Evolutionary conservation across 2,113 vertebrate species (phyloP).

Genomic region (Eolophus roseicapilla): DNA sequence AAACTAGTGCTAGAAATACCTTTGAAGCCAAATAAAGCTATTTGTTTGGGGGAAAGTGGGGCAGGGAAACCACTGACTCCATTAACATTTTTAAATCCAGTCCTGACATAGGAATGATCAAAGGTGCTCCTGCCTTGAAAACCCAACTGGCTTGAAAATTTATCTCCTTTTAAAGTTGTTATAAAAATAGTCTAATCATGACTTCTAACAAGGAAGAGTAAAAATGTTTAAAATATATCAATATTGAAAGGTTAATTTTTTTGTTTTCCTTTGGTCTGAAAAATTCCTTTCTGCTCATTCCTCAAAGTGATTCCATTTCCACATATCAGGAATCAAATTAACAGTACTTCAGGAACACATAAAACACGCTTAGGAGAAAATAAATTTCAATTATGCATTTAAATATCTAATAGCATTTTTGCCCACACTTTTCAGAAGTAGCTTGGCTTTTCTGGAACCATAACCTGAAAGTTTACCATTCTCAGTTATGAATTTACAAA

Average conservation of each 20-base stretch:
- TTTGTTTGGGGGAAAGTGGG: background rate
- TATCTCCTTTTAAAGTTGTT: background rate
- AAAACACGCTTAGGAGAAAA: background rate
- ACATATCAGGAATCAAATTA: background rate
- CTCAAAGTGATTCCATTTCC: background rate
- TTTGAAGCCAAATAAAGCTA: conserved; percentile 19
- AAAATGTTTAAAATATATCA: background rate
- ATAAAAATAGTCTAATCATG: background rate
- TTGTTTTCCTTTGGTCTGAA: background rate
- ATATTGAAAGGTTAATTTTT: background rate
- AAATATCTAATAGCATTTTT: background rate
- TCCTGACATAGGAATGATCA: background rate
- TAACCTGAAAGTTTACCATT: background rate
- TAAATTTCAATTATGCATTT: background rate
- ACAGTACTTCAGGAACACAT: background rate
- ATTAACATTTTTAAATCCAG: background rate
- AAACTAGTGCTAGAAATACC: background rate
- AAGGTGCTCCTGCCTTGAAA: background rate
- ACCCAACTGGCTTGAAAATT: background rate
- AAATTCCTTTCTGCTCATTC: background rate
- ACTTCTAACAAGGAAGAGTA: background rate
- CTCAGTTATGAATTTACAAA: background rate
- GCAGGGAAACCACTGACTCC: background rate
- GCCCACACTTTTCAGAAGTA: background rate
- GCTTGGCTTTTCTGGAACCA: background rate